Evolutionary conservation across 2,888 invertebrate species (phyloP).

Genomic region (Ectobius pallidus): DNA sequence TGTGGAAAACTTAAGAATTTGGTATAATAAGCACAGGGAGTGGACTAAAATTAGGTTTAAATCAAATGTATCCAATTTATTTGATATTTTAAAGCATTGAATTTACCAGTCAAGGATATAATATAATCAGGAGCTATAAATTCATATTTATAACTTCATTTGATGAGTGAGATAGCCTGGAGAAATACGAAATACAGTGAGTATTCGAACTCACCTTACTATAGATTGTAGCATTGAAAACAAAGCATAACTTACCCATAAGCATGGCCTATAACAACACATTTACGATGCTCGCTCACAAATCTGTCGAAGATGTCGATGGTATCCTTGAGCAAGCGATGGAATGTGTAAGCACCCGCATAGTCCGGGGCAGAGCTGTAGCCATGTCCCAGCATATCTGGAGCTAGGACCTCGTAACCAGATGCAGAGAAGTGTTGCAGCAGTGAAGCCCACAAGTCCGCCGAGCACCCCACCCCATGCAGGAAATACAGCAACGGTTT

Average conservation of each 20-base stretch:
- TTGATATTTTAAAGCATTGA: too few relatives aligned
- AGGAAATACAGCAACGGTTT: conserved; percentile 66
- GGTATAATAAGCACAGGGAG: too few relatives aligned
- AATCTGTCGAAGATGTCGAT: conserved; percentile 66
- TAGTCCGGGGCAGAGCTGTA: conserved; percentile 65
- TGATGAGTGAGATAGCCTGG: too few relatives aligned
- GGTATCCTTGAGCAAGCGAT: conserved; percentile 63
- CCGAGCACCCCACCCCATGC: conserved; percentile 70
- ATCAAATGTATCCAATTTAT: too few relatives aligned
- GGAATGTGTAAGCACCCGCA: conserved; percentile 63
- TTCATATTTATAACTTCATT: too few relatives aligned
- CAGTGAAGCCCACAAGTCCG: conserved; percentile 67
- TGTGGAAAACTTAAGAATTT: too few relatives aligned
- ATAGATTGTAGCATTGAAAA: too few relatives aligned
- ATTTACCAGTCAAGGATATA: too few relatives aligned
- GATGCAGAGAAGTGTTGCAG: conserved; percentile 62
- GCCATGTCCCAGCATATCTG: conserved; percentile 72
- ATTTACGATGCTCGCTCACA: conserved; percentile 60
- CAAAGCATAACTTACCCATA: conserved; percentile 69
- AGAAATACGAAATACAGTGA: too few relatives aligned
- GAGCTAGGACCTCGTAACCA: conserved; percentile 68
- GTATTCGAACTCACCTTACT: too few relatives aligned
- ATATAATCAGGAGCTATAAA: too few relatives aligned
- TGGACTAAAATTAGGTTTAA: too few relatives aligned
- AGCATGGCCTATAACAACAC: conserved; percentile 69